A percentile compares a stretch with the other conserved stretches of the same genome.
Evolutionary conservation across 2,888 invertebrate genomes (phyloP).

Genomic region (Melitaea athalia): DNA sequence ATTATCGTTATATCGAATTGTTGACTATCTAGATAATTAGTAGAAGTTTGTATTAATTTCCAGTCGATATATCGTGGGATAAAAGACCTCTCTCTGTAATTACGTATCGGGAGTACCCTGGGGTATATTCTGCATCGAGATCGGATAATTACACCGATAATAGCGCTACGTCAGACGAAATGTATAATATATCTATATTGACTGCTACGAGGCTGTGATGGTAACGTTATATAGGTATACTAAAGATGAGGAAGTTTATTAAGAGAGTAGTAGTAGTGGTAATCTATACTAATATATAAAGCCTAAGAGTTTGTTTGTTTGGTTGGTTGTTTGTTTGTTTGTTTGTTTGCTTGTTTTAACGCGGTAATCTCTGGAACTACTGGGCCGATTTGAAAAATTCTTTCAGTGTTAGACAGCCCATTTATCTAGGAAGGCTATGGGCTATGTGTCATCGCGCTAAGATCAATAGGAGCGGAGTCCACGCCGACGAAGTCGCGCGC

Average conservation of each 20-base stretch:
- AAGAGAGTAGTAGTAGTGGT: too few species aligned
- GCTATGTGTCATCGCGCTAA: too few species aligned
- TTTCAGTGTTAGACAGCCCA: too few species aligned
- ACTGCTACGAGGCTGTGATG: neutral
- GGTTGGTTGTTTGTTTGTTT: too few species aligned
- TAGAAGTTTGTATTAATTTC: neutral
- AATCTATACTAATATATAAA: too few species aligned
- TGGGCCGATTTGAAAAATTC: too few species aligned
- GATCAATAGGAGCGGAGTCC: too few species aligned
- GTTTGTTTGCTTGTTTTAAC: too few species aligned
- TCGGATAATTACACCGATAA: constrained; percentile 7
- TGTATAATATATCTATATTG: neutral
- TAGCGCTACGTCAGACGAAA: neutral
- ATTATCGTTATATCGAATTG: neutral
- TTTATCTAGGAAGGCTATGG: too few species aligned
- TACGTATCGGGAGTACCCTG: neutral
- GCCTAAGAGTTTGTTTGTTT: too few species aligned
- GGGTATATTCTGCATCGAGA: constrained; percentile 10
- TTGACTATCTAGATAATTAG: neutral
- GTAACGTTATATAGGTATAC: neutral
- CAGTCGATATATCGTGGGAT: neutral
- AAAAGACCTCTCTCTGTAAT: constrained; percentile 3
- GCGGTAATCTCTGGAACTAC: too few species aligned
- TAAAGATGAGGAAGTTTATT: neutral
- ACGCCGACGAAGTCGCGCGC: too few species aligned